Evolutionary conservation across 2,797 vertebrate species (phyloP).

Genomic region (Macropus fuliginosus): DNA sequence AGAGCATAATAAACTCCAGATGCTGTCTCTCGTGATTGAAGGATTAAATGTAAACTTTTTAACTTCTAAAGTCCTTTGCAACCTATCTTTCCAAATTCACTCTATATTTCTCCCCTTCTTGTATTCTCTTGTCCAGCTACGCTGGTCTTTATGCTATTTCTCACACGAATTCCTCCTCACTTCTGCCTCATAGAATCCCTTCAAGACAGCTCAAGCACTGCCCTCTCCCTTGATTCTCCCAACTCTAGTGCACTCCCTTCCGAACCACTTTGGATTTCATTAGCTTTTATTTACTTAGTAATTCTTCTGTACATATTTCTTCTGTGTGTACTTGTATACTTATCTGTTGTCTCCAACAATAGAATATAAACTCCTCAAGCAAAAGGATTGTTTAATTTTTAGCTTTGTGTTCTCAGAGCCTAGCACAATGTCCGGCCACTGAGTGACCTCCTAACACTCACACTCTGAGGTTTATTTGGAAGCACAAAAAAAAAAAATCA

Average conservation of each 20-base stretch:
- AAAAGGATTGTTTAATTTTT: neutral
- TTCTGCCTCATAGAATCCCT: neutral
- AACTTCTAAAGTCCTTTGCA: neutral
- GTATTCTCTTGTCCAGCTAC: neutral
- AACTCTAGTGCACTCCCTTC: neutral
- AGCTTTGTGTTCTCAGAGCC: neutral
- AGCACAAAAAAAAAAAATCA: conserved; percentile 44
- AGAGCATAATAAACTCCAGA: neutral
- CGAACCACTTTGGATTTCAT: neutral
- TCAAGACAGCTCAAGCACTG: neutral
- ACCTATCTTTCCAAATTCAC: neutral
- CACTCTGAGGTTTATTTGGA: neutral
- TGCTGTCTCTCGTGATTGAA: neutral
- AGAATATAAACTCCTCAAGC: neutral
- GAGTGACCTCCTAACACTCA: neutral
- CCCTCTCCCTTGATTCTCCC: neutral
- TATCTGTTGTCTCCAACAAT: neutral
- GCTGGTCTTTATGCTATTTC: neutral
- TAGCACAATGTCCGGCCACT: neutral
- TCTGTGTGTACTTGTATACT: neutral
- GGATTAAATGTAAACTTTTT: neutral
- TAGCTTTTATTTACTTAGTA: neutral
- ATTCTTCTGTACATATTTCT: neutral
- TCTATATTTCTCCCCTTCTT: neutral
- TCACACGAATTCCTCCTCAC: neutral